Evolutionary conservation across 2,113 vertebrate species (phyloP), one percentile per base, ranked within the genome.

Genomic region (Oreochromis tanganicae): DNA sequence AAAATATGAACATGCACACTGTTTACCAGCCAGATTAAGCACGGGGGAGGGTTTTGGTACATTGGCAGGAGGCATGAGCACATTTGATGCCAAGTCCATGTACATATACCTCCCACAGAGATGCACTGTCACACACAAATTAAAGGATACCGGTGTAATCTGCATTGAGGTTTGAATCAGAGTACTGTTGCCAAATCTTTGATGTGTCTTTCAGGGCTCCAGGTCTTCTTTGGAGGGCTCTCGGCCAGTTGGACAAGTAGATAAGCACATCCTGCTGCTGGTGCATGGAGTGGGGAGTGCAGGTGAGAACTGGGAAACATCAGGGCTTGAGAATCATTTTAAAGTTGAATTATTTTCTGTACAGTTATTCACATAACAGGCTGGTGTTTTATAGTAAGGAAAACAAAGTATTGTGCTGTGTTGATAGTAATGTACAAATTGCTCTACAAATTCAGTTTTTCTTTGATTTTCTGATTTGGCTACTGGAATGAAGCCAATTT

Each of bases 201-300:
- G 54, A 2, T 81, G 5, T 81, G 7, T 79, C 32, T 79, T 3
- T 86, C 88, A 97, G 98, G 96, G 96, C 46, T 97, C 97, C 82
- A 97, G 97, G 82, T 97, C 96, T 19, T 97, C 97, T 68, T 85
- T 98, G 90, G 98, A 99, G 80, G 95, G 98, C 27, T 90, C 97
- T 16, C 97, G 99, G 38, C 98, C 97, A 2, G 97, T 99, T 87
- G 98, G 98, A 91, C 98, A 98, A 59, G 97, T 98, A 34, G 98
- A 99, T 95, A 99, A 98, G 82, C 98, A 99, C 88, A 99, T 99
- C 92, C 97, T 99, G 88, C 96, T 99, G 63, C 95, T 98, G 87
- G 98, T 99, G 12, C 98, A 99, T 87, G 99, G 99, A 16, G 98
- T 99, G 6, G 98, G 97, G 29, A 97, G 95, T 56, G 98, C 98